Base-by-base conservation (phyloP, 1,140 invertebrate species). In the Pogonomyrmex barbatus region DNA sequence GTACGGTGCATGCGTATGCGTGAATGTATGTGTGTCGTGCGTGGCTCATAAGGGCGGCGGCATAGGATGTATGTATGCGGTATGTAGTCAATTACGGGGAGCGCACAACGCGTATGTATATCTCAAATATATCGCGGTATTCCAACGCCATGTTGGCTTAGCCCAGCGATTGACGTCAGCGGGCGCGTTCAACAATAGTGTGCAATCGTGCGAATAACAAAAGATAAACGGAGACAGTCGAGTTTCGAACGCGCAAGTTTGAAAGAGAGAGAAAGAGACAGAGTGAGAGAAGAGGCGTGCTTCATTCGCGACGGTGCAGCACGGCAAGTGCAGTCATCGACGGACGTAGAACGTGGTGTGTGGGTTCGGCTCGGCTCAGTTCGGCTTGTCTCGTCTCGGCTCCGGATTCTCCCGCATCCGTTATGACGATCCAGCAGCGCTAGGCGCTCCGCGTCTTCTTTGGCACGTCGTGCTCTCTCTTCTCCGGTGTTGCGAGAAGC, bases 381-480 rank as follows among this genome's bases (percentile, higher is more conserved):
- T 87, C 75, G 50, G 8, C n/a, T 67, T n/a, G 47, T 47, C 47
- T 63, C 67, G 77, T 0, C 47, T 54, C 45, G 45, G 14, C 33
- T 67, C 17, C 60, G 76, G 45, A 76, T 85, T 85, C 78, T 85
- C 82, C 62, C 73, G 82, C 85, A 86, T 88, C 85, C 88, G 88
- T 90, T 91, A 91, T 91, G 89, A 91, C 90, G 81, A 86, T 89
- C 78, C 88, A 52, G 62, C 36, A 88, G 87, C 86, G 89, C 85
- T 82, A 75, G 47, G 90, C 87, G 87, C 90, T 88, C 30, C 10
- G 88, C 58, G 78, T 71, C 45, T 78, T 50, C 77, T 63, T 14
- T n/a, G 36, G 62, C 63, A 39, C 14, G 30, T 54, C 54, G 24
- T 24, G 24, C 24, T 24, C 17, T 58, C 52, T 17, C 52, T 54